Conservation (phyloP, 2,113 vertebrate genomes). For the Ellobius talpinus region DNA sequence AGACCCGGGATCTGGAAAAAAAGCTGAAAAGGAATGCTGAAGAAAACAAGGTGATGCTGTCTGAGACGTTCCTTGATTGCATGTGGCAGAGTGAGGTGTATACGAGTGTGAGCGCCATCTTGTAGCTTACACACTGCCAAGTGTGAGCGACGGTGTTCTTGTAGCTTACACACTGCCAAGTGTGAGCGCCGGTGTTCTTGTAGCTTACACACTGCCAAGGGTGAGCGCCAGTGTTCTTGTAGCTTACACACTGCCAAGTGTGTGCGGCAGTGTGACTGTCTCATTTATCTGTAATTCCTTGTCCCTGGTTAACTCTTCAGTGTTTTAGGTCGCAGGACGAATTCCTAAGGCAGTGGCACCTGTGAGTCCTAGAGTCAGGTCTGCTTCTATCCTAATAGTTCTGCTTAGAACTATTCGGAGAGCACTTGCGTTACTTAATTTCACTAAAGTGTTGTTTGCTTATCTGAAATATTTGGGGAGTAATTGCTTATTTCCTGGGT, state of each 20-base stretch:
- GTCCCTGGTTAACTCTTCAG: background rate
- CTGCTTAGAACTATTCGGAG: background rate
- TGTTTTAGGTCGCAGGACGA: background rate
- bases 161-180: too few relatives aligned
- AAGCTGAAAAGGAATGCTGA: slow-evolving; percentile 83
- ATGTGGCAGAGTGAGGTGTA: too few relatives aligned
- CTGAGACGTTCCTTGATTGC: background rate
- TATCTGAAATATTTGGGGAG: background rate
- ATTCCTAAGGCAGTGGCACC: background rate
- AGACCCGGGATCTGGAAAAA: slow-evolving; percentile 81
- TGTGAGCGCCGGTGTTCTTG: too few relatives aligned
- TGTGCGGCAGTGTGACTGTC: too few relatives aligned
- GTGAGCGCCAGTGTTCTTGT: too few relatives aligned
- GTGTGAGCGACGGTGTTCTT: too few relatives aligned
- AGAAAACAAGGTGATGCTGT: slow-evolving; percentile 87
- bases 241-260: background rate
- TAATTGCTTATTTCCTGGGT: background rate
- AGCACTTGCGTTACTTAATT: background rate
- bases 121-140: too few relatives aligned
- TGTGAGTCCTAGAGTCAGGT: background rate
- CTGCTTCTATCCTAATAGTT: background rate
- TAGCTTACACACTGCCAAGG: too few relatives aligned
- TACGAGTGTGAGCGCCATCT: too few relatives aligned
- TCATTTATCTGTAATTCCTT: background rate
- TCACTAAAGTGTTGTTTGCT: background rate